phyloP scores from a whole-genome alignment of 2,888 invertebrate species.

The Herminia tarsipennalis region DNA sequence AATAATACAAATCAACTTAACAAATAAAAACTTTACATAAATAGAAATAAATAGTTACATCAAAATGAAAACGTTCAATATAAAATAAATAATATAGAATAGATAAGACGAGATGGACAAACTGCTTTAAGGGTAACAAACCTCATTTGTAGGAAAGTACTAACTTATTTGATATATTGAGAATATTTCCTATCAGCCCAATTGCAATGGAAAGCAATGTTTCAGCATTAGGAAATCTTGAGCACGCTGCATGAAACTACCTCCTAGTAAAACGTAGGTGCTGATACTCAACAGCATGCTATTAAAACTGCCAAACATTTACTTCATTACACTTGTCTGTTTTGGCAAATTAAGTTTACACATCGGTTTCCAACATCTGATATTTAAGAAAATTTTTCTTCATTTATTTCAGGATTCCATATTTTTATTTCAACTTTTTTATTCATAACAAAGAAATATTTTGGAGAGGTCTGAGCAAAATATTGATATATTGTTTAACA shows the following conservation, averaged over 20 bases:
- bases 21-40: too few species aligned
- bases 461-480: constrained; percentile 17
- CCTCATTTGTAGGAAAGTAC: too few species aligned
- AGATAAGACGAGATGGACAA: too few species aligned
- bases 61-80: too few species aligned
- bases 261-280: constrained; percentile 17
- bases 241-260: constrained; percentile 69
- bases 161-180: too few species aligned
- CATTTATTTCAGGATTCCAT: constrained; percentile 36
- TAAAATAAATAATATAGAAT: too few species aligned
- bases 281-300: constrained; percentile 38
- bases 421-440: constrained; percentile 18
- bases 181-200: too few species aligned
- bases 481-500: constrained; percentile 30
- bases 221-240: constrained; percentile 43
- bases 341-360: constrained; percentile 24
- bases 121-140: too few species aligned
- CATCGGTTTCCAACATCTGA: constrained; percentile 18
- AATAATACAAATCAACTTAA: too few species aligned
- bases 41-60: too few species aligned
- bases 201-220: constrained; percentile 73
- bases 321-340: constrained; percentile 32
- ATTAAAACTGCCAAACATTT: constrained; percentile 27
- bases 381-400: constrained; percentile 24
- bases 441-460: constrained; percentile 16